These are phyloP conservation scores for Hafferia zeledoni DNA, from an alignment of 2,797 vertebrate genomes.

Conservation along the genomic window DNA sequence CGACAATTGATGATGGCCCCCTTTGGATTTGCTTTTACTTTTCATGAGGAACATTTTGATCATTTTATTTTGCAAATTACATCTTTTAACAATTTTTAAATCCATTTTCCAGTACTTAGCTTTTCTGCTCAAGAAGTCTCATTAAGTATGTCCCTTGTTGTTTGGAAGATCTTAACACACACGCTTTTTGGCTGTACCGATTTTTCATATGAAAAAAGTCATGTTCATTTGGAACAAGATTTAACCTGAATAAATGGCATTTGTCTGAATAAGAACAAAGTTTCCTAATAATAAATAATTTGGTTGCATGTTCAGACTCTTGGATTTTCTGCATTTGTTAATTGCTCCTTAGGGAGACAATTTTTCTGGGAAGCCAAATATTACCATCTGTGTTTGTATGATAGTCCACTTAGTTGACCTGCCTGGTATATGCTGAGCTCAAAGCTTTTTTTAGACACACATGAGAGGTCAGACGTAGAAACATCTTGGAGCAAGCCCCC, in stretches of 20 bases:
- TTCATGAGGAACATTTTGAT: not conserved
- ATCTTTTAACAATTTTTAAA: not conserved
- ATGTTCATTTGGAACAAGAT: not conserved
- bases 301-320: not conserved
- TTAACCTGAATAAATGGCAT: not conserved
- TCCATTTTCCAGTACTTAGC: not conserved
- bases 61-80: not conserved
- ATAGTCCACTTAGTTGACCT: not conserved
- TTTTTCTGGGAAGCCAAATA: not conserved
- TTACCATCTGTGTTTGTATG: not conserved
- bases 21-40: not conserved
- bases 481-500: not conserved
- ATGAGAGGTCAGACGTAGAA: not conserved
- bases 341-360: not conserved
- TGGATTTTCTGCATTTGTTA: not conserved
- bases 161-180: not conserved
- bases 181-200: not conserved
- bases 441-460: not conserved
- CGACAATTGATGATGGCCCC: not conserved
- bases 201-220: not conserved
- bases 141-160: not conserved
- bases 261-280: not conserved
- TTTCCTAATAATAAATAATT: not conserved
- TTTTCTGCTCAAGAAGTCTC: not conserved
- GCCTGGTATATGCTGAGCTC: not conserved